Percentiles rank a stretch among this genome's conserved stretches.
These are phyloP conservation scores for Nyleta sp. DNA, from an alignment of 2,888 invertebrate genomes.

Conservation along the genomic window DNA sequence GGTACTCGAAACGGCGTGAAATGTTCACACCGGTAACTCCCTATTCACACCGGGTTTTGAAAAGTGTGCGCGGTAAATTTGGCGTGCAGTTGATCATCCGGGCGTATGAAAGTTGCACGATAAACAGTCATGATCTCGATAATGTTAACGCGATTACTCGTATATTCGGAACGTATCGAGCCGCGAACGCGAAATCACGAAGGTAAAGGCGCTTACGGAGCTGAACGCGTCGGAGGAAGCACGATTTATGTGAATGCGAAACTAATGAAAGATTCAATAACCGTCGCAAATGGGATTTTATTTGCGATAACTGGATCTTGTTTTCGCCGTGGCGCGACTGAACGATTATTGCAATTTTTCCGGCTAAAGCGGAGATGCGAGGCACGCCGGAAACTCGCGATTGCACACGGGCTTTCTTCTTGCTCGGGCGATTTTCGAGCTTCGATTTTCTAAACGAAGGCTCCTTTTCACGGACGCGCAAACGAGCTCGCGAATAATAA, in stretches of 20 bases:
- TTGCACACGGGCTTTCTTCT: slow-evolving; percentile 2
- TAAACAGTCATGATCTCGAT: slow-evolving; percentile 35
- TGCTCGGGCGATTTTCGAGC: slow-evolving; percentile 17
- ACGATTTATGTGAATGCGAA: slow-evolving; percentile 46
- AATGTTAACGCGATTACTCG: slow-evolving; percentile 52
- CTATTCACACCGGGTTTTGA: no score
- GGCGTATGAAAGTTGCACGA: slow-evolving; percentile 14
- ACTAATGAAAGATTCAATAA: slow-evolving; percentile 48
- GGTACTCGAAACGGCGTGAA: no score
- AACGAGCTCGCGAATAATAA: slow-evolving; percentile 10
- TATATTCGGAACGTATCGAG: slow-evolving; percentile 44
- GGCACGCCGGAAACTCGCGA: slow-evolving; percentile 10
- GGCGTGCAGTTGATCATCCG: slow-evolving; percentile 12
- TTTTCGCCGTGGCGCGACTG: slow-evolving; percentile 25
- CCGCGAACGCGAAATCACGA: slow-evolving; percentile 36
- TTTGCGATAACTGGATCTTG: slow-evolving; percentile 57
- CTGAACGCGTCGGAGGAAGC: slow-evolving; percentile 44
- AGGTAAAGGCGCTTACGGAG: slow-evolving; percentile 52
- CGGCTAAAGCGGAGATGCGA: slow-evolving; percentile 15
- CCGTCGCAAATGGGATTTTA: slow-evolving; percentile 58
- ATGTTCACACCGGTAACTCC: no score
- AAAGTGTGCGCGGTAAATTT: neutral
- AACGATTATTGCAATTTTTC: slow-evolving; percentile 37
- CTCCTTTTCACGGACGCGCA: slow-evolving; percentile 6
- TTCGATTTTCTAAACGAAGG: slow-evolving; percentile 24